These are phyloP conservation scores for Pseudolycoriella hygida DNA, from an alignment of 2,888 invertebrate species.

Conservation along the genomic window DNA sequence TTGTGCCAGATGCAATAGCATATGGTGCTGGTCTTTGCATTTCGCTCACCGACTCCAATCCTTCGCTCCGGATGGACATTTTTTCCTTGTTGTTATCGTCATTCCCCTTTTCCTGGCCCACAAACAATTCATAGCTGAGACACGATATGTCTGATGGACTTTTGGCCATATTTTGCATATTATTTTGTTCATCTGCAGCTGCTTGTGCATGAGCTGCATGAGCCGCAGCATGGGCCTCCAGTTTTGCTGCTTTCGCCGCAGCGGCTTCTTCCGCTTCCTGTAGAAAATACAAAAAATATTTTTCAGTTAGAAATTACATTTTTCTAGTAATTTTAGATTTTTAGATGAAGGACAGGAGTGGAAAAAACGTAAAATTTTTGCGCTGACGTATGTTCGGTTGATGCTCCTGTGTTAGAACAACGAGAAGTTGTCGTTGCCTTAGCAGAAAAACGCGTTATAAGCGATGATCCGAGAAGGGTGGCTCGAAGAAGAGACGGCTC, in stretches of 20 bases:
- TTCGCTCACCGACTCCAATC: conserved; percentile 82
- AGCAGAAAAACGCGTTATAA: too few species aligned
- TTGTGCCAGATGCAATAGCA: conserved; percentile 25
- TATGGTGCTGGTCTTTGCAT: conserved; percentile 36
- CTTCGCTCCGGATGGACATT: conserved; percentile 79
- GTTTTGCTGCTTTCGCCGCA: conserved; percentile 44
- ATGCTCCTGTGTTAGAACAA: too few species aligned
- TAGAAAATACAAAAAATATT: not conserved
- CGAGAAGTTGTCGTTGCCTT: too few species aligned
- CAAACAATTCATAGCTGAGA: conserved; percentile 82
- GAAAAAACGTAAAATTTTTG: too few species aligned
- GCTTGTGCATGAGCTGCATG: conserved; percentile 39
- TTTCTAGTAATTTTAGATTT: too few species aligned
- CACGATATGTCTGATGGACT: conserved; percentile 85
- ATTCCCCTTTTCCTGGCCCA: conserved; percentile 73
- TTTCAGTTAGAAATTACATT: too few species aligned
- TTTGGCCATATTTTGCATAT: conserved; percentile 52
- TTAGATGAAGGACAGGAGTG: too few species aligned
- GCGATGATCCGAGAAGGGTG: too few species aligned
- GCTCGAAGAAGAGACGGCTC: too few species aligned
- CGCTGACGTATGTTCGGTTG: too few species aligned
- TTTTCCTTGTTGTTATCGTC: conserved; percentile 83
- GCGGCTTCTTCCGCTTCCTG: conserved; percentile 79
- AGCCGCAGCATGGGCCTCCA: conserved; percentile 40
- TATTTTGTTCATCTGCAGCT: conserved; percentile 24